These are phyloP conservation scores for Acanthornis magna DNA, from an alignment of 2,797 vertebrate species.

Conservation along the genomic window DNA sequence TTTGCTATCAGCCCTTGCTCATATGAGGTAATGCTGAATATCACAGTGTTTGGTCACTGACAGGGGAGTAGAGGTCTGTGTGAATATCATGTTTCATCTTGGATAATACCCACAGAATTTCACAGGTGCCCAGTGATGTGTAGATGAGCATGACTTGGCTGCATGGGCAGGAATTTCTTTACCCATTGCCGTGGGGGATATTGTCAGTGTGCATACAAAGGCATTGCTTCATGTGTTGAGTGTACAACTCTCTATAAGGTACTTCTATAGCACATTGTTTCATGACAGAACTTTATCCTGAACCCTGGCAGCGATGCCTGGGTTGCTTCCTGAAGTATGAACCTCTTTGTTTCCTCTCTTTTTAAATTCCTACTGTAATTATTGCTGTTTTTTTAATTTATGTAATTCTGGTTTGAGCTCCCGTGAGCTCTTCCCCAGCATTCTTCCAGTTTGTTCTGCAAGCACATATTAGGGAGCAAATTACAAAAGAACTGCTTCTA, in stretches of 20 bases:
- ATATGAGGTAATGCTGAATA: background rate
- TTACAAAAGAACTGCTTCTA: slow-evolving; percentile 34
- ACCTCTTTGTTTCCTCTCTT: background rate
- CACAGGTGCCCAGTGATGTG: background rate
- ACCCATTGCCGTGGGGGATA: background rate
- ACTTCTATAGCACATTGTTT: background rate
- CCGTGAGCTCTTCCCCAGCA: background rate
- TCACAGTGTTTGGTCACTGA: background rate
- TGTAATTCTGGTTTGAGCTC: background rate
- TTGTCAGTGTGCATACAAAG: background rate
- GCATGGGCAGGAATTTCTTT: background rate
- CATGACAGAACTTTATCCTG: background rate
- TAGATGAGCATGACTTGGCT: background rate
- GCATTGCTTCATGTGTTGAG: background rate
- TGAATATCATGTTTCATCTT: background rate
- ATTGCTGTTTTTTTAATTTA: background rate
- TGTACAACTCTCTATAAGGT: background rate
- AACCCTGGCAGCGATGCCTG: background rate
- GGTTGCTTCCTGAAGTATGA: background rate
- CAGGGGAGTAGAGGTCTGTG: background rate
- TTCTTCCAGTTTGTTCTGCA: background rate
- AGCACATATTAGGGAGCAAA: background rate
- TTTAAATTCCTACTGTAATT: background rate
- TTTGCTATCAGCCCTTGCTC: background rate
- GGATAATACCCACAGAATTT: background rate